Percentiles rank a stretch among this genome's conserved stretches.
Conservation (phyloP, 2,113 vertebrate species). For the Chionodraco myersi region DNA sequence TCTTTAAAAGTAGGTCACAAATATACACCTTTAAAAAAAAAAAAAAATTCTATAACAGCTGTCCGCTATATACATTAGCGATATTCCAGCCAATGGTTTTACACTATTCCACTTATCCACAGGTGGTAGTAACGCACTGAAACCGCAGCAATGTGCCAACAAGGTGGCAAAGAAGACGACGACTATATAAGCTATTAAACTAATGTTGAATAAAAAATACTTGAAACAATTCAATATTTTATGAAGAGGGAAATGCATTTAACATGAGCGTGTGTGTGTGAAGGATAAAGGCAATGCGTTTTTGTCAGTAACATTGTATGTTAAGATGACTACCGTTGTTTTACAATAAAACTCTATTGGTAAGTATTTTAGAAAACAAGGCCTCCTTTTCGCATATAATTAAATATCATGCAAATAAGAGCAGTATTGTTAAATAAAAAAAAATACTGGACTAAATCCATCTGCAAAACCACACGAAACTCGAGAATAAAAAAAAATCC, state of each 20-base stretch:
- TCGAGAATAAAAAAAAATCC: not conserved
- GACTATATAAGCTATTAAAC: not conserved
- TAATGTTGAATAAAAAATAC: not conserved
- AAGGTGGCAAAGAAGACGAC: not conserved
- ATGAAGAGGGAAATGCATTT: not conserved
- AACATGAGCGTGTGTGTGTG: not conserved
- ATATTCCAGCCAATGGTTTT: conserved; percentile 1
- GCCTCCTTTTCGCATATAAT: too few species aligned
- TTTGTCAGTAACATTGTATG: too few species aligned
- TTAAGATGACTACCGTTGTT: too few species aligned
- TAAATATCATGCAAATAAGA: too few species aligned
- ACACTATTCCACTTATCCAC: not conserved
- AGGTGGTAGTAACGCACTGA: not conserved
- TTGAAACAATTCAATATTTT: too few species aligned
- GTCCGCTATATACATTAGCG: not conserved
- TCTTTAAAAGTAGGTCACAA: not conserved
- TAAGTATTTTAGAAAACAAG: too few species aligned
- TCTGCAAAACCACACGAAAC: not conserved
- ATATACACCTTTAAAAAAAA: not conserved
- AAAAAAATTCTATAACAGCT: not conserved
- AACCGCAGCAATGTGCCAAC: too few species aligned
- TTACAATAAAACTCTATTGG: too few species aligned
- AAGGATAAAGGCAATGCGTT: too few species aligned
- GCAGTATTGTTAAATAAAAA: too few species aligned
- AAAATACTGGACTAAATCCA: not conserved